phyloP scores from a whole-genome alignment of 2,888 invertebrate species.

The Lithophane semibrunnea region DNA sequence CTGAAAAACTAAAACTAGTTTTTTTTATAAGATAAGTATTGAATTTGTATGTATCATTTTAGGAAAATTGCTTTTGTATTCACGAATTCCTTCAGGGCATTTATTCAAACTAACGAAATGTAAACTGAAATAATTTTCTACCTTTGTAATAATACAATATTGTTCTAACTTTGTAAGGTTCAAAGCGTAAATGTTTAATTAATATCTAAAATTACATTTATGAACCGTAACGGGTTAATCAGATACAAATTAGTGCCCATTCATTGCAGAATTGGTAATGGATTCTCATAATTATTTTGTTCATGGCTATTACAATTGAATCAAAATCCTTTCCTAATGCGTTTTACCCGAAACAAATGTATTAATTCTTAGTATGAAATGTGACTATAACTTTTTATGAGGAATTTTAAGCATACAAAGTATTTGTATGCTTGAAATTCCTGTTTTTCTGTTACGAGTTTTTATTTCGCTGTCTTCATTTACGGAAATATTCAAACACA shows the following conservation, averaged over 20 bases:
- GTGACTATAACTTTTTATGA: not conserved
- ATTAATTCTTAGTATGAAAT: slow-evolving; percentile 9
- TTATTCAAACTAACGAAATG: slow-evolving; percentile 14
- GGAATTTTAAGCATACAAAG: slow-evolving; percentile 9
- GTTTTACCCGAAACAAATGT: slow-evolving; percentile 7
- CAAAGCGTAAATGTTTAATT: not conserved
- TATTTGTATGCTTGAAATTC: not conserved
- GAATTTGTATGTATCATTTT: not conserved
- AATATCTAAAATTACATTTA: not conserved
- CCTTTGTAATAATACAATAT: not conserved
- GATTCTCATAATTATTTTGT: slow-evolving; percentile 12
- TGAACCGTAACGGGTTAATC: not conserved
- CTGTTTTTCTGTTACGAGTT: too few relatives aligned
- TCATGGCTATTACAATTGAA: slow-evolving; percentile 11
- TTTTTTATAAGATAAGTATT: not conserved
- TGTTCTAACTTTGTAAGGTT: not conserved
- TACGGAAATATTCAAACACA: too few relatives aligned
- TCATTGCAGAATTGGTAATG: slow-evolving; percentile 3
- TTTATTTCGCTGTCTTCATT: too few relatives aligned
- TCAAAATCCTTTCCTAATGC: slow-evolving; percentile 15
- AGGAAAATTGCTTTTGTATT: slow-evolving; percentile 21
- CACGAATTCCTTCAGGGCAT: slow-evolving; percentile 2
- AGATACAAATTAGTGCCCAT: not conserved
- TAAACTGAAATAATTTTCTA: not conserved
- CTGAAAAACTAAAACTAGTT: not conserved